phyloP scores from a whole-genome alignment of 2,888 invertebrate species.

The Spilosoma lubricipeda region DNA sequence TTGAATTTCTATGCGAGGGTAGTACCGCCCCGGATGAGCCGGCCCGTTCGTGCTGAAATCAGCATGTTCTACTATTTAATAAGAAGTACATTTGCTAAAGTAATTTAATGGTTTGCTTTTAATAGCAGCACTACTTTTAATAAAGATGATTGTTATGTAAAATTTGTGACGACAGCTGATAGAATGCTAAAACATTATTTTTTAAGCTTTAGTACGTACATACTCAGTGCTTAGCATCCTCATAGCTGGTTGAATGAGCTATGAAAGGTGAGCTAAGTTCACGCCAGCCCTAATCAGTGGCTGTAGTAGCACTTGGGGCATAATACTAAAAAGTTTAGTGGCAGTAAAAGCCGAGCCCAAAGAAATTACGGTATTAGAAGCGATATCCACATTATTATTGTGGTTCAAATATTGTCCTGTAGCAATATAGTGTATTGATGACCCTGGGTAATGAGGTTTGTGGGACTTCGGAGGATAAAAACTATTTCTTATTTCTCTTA shows the following conservation, averaged over 20 bases:
- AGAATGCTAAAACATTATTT: not conserved
- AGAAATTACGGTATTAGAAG: constrained; percentile 40
- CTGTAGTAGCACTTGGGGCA: constrained; percentile 31
- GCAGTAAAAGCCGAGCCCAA: constrained; percentile 37
- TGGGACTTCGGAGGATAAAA: constrained; percentile 2
- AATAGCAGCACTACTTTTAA: no score
- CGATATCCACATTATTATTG: constrained; percentile 39
- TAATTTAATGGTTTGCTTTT: no score
- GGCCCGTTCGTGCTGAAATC: no score
- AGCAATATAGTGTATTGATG: constrained; percentile 30
- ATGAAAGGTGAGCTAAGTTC: not conserved
- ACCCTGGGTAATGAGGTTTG: constrained; percentile 24
- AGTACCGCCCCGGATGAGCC: no score
- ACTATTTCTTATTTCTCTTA: not conserved
- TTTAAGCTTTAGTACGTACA: not conserved
- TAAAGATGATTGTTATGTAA: no score
- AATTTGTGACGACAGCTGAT: no score
- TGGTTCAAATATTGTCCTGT: constrained; percentile 36
- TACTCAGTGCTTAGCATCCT: not conserved
- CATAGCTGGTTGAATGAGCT: not conserved
- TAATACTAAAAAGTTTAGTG: constrained; percentile 45
- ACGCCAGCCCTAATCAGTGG: constrained; percentile 16
- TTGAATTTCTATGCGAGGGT: no score
- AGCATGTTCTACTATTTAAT: no score
- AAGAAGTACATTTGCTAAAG: no score